These are phyloP conservation scores for Hesperia comma DNA, from an alignment of 2,888 invertebrate genomes.

Conservation along the genomic window DNA sequence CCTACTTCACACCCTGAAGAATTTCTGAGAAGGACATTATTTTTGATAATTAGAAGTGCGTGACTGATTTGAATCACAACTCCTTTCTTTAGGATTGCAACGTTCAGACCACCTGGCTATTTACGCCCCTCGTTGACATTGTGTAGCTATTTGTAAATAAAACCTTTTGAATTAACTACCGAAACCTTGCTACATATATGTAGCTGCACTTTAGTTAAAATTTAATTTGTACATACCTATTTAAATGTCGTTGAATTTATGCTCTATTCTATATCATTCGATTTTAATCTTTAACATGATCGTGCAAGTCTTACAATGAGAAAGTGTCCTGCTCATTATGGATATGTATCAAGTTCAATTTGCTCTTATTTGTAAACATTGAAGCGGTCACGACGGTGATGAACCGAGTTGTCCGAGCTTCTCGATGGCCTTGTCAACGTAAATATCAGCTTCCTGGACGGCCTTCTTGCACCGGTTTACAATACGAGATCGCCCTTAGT, in stretches of 20 bases:
- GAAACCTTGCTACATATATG: not conserved
- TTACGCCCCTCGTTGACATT: no score
- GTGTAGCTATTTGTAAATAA: not conserved
- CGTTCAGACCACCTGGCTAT: no score
- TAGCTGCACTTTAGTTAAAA: no score
- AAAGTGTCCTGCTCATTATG: conserved; percentile 13
- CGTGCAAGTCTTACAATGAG: not conserved
- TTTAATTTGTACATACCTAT: conserved; percentile 2
- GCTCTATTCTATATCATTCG: conserved; percentile 12
- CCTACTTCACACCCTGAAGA: no score
- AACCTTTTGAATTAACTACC: conserved; percentile 11
- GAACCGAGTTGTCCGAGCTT: conserved; percentile 55
- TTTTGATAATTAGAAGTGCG: no score
- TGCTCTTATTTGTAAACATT: conserved; percentile 46
- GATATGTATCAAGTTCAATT: conserved; percentile 36
- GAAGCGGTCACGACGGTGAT: conserved; percentile 55
- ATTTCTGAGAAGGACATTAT: no score
- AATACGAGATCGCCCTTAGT: conserved; percentile 69
- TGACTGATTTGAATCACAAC: no score
- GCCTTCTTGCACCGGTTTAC: conserved; percentile 69
- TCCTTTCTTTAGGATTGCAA: no score
- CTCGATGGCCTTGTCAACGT: conserved; percentile 63
- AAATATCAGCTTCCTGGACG: conserved; percentile 74
- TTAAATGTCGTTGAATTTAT: not conserved
- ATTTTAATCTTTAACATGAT: conserved; percentile 19